Conservation (phyloP, 2,797 vertebrate genomes). For the Coranthus polyacanthus region DNA sequence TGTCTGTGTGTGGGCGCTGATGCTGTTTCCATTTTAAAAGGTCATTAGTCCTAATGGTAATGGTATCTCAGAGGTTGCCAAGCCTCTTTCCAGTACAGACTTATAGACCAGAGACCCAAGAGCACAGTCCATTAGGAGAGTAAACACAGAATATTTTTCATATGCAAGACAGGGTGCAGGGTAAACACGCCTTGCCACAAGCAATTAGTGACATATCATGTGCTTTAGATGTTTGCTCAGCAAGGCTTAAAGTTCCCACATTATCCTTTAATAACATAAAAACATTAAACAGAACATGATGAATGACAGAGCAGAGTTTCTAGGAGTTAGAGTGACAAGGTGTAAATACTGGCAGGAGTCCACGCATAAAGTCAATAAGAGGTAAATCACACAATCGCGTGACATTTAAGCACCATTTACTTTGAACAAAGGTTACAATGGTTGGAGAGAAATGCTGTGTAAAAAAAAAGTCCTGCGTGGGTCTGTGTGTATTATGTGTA, state of each 20-base stretch:
- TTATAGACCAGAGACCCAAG: constrained; percentile 54
- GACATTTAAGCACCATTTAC: constrained; percentile 40
- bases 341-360: constrained; percentile 42
- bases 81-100: constrained; percentile 65
- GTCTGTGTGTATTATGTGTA: constrained; percentile 7
- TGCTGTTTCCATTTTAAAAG: constrained; percentile 85
- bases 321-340: constrained; percentile 4
- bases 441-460: constrained; percentile 24
- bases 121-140: constrained; percentile 84
- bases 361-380: constrained; percentile 9
- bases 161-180: constrained; percentile 25
- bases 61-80: constrained; percentile 79
- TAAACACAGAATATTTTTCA: constrained; percentile 80
- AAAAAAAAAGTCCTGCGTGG: constrained; percentile 11
- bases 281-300: constrained; percentile 3
- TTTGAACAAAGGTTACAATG: constrained; percentile 43
- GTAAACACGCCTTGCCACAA: constrained; percentile 46
- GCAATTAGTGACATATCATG: constrained; percentile 33
- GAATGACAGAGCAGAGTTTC: constrained; percentile 14
- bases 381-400: constrained; percentile 11
- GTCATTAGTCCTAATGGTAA: constrained; percentile 84
- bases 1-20: constrained; percentile 64
- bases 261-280: constrained; percentile 26
- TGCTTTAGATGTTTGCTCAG: constrained; percentile 20
- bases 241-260: constrained; percentile 1